phyloP scores from a whole-genome alignment of 2,888 invertebrate genomes.

The Lasioglossum pauxillum region DNA sequence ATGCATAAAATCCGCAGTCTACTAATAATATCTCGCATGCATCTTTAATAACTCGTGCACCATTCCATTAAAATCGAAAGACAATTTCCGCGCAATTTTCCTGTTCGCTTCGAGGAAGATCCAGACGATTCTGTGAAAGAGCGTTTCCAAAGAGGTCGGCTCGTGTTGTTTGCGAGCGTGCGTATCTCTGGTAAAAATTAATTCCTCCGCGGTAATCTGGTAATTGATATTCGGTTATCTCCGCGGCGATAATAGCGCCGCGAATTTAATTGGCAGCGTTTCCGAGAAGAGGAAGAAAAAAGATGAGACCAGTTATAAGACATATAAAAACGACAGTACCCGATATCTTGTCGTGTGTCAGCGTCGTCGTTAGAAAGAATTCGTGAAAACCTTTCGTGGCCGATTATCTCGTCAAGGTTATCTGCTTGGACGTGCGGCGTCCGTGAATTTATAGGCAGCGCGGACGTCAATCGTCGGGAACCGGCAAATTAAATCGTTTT shows the following conservation, averaged over 20 bases:
- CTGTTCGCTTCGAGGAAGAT: neutral
- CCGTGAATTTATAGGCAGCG: slow-evolving; percentile 60
- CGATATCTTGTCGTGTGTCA: slow-evolving; percentile 19
- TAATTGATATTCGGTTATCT: slow-evolving; percentile 36
- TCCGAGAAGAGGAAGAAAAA: neutral
- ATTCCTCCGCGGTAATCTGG: slow-evolving; percentile 2
- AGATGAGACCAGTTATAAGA: neutral
- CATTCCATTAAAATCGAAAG: neutral
- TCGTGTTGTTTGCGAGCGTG: neutral
- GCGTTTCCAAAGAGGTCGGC: neutral
- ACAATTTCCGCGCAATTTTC: neutral
- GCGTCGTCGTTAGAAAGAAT: slow-evolving; percentile 6
- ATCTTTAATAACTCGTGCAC: too few species aligned
- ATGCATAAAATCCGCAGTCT: too few species aligned
- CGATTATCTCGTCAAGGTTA: slow-evolving; percentile 73
- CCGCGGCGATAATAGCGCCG: neutral
- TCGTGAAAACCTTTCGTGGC: slow-evolving; percentile 58
- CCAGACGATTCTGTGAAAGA: neutral
- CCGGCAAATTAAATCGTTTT: slow-evolving; percentile 57
- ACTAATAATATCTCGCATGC: too few species aligned
- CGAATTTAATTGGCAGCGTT: slow-evolving; percentile 27
- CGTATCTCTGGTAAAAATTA: slow-evolving; percentile 35
- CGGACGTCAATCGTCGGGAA: slow-evolving; percentile 37
- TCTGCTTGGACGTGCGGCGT: slow-evolving; percentile 35
- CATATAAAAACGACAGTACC: neutral